phyloP scores from a whole-genome alignment of 23 tunicate genomes.

The Aplidium turbinatum region DNA sequence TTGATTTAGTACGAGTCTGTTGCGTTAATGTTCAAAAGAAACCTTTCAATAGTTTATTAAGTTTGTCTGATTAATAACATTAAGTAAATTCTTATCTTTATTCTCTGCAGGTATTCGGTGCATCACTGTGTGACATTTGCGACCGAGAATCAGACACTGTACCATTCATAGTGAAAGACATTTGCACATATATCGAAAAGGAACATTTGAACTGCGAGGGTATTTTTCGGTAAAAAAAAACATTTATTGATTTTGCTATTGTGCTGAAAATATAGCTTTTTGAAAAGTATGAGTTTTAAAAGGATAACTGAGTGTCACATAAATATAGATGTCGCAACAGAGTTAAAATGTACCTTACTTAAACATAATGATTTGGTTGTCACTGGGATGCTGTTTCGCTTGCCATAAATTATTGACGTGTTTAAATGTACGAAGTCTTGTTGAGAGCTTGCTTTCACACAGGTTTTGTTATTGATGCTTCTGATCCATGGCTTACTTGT shows the following conservation, averaged over 20 bases:
- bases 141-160: slow-evolving; percentile 37
- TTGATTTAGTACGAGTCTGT: not conserved
- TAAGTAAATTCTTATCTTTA: not conserved
- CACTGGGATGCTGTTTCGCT: too few species aligned
- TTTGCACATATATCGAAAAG: slow-evolving; percentile 63
- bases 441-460: too few species aligned
- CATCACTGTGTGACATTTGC: slow-evolving; percentile 46
- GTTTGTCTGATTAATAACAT: not conserved
- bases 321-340: too few species aligned
- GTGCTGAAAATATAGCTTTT: not conserved
- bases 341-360: too few species aligned
- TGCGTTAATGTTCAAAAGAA: not conserved
- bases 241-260: not conserved
- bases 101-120: slow-evolving; percentile 47
- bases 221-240: slow-evolving; percentile 71
- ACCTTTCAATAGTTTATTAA: not conserved
- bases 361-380: too few species aligned
- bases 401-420: too few species aligned
- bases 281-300: too few species aligned
- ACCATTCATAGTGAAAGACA: slow-evolving; percentile 67
- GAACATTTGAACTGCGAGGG: slow-evolving; percentile 52
- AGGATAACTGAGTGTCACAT: too few species aligned
- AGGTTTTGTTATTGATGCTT: too few species aligned
- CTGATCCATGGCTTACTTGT: too few species aligned
- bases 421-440: too few species aligned